Evolutionary conservation across 35 echinoderm and acorn worm species (phyloP).

Genomic region (Hemicentrotus pulcherrimus): DNA sequence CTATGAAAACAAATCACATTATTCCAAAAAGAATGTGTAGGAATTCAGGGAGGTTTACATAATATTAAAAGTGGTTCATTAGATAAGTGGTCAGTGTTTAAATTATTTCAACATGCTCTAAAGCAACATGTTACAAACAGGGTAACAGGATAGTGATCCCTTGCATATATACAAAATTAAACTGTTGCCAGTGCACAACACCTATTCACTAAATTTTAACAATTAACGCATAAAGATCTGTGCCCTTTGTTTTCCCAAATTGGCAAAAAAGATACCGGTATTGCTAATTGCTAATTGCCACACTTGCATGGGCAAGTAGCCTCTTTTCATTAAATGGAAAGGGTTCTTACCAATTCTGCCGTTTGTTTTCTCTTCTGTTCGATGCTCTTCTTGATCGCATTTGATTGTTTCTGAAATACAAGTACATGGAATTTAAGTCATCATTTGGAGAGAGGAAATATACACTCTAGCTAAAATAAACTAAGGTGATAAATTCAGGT

Average conservation of each 20-base stretch:
- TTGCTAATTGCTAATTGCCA: too few relatives aligned
- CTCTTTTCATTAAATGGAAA: not conserved
- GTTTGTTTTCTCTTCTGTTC: slow-evolving; percentile 72
- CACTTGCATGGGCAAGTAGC: too few relatives aligned
- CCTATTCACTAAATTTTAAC: too few relatives aligned
- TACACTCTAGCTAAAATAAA: not conserved
- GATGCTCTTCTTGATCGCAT: slow-evolving; percentile 56
- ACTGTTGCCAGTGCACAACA: too few relatives aligned
- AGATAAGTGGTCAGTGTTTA: not conserved
- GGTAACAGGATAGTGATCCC: not conserved
- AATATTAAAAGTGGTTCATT: not conserved
- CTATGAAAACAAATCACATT: too few relatives aligned
- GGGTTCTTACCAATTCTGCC: slow-evolving; percentile 69
- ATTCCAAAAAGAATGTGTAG: not conserved
- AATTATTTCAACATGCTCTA: not conserved
- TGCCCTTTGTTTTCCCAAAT: too few relatives aligned
- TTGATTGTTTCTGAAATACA: slow-evolving; percentile 69
- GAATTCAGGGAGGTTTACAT: not conserved
- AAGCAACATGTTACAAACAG: not conserved
- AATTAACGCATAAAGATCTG: not conserved
- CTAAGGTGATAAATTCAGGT: too few relatives aligned
- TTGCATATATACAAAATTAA: not conserved
- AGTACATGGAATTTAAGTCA: not conserved
- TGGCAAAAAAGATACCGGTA: too few relatives aligned
- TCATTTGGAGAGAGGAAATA: not conserved